Conservation (phyloP, 2,113 vertebrate species). For the Osmerus eperlanus region DNA sequence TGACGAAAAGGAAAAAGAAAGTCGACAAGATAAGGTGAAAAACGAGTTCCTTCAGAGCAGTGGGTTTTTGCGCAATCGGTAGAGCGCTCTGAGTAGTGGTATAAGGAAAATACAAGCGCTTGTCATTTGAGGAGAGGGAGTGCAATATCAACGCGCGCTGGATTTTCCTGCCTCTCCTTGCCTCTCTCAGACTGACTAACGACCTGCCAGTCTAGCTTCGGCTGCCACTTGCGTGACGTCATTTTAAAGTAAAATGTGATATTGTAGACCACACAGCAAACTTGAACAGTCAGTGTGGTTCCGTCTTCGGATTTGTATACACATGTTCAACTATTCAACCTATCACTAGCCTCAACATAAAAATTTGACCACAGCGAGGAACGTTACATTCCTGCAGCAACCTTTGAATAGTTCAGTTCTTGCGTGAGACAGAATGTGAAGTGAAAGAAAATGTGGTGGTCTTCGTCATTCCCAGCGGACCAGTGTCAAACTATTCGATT, state of each 20-base stretch:
- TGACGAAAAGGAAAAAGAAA: slow-evolving; percentile 11
- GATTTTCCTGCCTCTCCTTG: slow-evolving; percentile 51
- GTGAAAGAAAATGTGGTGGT: slow-evolving; percentile 21
- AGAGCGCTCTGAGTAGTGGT: slow-evolving; percentile 10
- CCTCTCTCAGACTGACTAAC: slow-evolving; percentile 67
- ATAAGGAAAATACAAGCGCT: slow-evolving; percentile 37
- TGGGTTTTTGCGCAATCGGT: slow-evolving; percentile 38
- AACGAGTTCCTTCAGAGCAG: slow-evolving; percentile 47
- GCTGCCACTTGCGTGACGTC: slow-evolving; percentile 68
- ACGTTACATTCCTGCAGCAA: not conserved
- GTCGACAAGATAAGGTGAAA: slow-evolving; percentile 27
- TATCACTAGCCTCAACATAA: slow-evolving; percentile 39
- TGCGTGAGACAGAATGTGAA: not conserved
- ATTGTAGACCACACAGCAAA: slow-evolving; percentile 19
- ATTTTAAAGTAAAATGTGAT: slow-evolving; percentile 62
- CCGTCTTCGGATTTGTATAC: slow-evolving; percentile 39
- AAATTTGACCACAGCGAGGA: not conserved
- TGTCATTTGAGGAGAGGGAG: slow-evolving; percentile 45
- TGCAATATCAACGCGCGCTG: slow-evolving; percentile 38
- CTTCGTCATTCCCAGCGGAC: slow-evolving; percentile 40
- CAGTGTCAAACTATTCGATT: slow-evolving; percentile 46
- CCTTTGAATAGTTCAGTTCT: slow-evolving; percentile 17
- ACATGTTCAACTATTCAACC: slow-evolving; percentile 37
- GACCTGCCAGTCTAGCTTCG: slow-evolving; percentile 64
- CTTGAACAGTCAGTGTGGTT: slow-evolving; percentile 24